These are phyloP conservation scores for Agapornis canus DNA, from an alignment of 2,797 vertebrate genomes.

Conservation along the genomic window DNA sequence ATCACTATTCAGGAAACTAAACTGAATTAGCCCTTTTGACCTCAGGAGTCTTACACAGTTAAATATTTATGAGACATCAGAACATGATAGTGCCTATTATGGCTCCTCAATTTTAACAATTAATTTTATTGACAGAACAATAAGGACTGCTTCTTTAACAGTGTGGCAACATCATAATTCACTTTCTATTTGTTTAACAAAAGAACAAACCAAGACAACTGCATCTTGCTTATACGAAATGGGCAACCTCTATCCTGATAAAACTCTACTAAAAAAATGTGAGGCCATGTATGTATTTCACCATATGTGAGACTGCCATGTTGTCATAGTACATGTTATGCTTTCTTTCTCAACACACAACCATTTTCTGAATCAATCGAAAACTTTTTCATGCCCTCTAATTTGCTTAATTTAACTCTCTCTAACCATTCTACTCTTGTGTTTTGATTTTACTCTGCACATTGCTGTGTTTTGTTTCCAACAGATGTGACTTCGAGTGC, in stretches of 20 bases:
- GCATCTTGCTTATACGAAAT: background rate
- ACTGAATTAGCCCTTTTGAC: conserved; percentile 62
- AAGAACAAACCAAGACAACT: background rate
- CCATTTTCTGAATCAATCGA: conserved; percentile 78
- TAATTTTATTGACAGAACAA: conserved; percentile 74
- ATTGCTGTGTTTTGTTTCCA: conserved; percentile 80
- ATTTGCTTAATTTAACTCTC: conserved; percentile 85
- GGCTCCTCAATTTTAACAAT: conserved; percentile 63
- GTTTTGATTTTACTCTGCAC: conserved; percentile 77
- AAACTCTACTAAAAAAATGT: background rate
- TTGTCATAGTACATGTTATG: background rate
- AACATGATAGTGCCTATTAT: conserved; percentile 61
- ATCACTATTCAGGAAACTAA: conserved; percentile 32
- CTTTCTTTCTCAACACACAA: conserved; percentile 29
- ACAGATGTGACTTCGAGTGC: conserved; percentile 83
- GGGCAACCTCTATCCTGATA: background rate
- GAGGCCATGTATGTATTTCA: background rate
- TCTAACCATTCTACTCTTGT: conserved; percentile 54
- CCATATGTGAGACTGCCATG: background rate
- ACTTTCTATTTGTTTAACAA: conserved; percentile 61
- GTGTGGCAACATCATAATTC: background rate
- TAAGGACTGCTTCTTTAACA: conserved; percentile 20
- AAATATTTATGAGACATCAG: conserved; percentile 70
- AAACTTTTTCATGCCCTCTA: conserved; percentile 81
- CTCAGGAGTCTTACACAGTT: conserved; percentile 48